These are phyloP conservation scores for Arnoldichthys spilopterus DNA, from an alignment of 2,797 vertebrate genomes.

Conservation along the genomic window DNA sequence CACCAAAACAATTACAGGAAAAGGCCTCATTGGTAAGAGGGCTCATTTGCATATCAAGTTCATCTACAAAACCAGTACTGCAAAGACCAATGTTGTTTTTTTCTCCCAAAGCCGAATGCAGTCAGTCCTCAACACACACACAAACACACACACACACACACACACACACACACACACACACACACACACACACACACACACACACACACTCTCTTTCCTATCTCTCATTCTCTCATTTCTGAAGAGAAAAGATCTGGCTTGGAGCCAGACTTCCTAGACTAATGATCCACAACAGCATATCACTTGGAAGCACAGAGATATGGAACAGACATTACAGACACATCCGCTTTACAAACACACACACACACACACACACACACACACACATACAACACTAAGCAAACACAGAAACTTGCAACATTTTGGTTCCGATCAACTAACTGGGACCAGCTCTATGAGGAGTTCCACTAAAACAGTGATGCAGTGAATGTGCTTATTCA, in stretches of 20 bases:
- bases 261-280: slow-evolving; percentile 26
- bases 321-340: not conserved
- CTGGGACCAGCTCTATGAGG: not conserved
- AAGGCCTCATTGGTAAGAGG: no score
- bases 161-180: slow-evolving; percentile 26
- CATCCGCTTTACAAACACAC: no score
- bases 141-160: no score
- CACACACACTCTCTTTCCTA: not conserved
- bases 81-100: no score
- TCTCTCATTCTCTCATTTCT: slow-evolving; percentile 28
- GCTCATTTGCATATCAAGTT: no score
- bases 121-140: no score
- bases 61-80: no score
- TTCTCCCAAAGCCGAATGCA: no score
- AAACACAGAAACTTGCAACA: not conserved
- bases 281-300: slow-evolving; percentile 43
- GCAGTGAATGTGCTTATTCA: no score
- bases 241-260: slow-evolving; percentile 28
- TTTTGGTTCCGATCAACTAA: not conserved
- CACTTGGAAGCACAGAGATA: slow-evolving; percentile 2
- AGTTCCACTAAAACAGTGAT: not conserved
- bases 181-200: slow-evolving; percentile 34
- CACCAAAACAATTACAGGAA: no score
- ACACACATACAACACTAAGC: not conserved
- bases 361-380: no score